Evolutionary conservation across 2,888 invertebrate genomes (phyloP).

Genomic region (Aelia acuminata): DNA sequence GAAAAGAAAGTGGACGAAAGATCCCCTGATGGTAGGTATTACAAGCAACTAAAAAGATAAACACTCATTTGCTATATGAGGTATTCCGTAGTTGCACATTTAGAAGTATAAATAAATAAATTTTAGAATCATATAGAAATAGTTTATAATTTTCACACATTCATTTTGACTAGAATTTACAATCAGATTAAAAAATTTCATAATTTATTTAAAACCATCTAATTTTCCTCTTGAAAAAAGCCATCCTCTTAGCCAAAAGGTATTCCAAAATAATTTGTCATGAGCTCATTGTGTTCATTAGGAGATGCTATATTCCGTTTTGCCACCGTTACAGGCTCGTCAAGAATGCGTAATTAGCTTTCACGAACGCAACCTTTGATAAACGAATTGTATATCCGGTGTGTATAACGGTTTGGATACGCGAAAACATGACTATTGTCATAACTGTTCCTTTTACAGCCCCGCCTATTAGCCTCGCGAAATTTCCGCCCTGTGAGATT

Average conservation of each 20-base stretch:
- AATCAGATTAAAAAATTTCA: too few species aligned
- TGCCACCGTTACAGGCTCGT: neutral
- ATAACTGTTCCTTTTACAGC: neutral
- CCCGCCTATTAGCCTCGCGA: neutral
- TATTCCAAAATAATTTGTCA: neutral
- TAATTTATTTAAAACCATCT: neutral
- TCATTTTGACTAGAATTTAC: too few species aligned
- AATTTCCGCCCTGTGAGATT: neutral
- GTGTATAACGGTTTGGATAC: neutral
- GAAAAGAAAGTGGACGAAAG: too few species aligned
- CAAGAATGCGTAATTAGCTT: neutral
- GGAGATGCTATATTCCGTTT: neutral
- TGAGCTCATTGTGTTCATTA: neutral
- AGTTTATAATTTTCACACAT: too few species aligned
- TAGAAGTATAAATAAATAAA: too few species aligned
- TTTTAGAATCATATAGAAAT: too few species aligned
- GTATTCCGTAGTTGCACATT: too few species aligned
- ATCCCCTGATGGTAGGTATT: too few species aligned
- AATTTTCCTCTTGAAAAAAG: neutral
- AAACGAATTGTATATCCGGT: neutral
- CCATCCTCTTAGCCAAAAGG: neutral
- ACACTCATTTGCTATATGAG: too few species aligned
- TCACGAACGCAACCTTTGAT: neutral
- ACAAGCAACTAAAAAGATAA: too few species aligned
- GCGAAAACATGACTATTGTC: conserved; percentile 23